Percentiles rank a stretch among this genome's conserved stretches.
Conservation (phyloP, 2,113 vertebrate species). For the Scomber scombrus region DNA sequence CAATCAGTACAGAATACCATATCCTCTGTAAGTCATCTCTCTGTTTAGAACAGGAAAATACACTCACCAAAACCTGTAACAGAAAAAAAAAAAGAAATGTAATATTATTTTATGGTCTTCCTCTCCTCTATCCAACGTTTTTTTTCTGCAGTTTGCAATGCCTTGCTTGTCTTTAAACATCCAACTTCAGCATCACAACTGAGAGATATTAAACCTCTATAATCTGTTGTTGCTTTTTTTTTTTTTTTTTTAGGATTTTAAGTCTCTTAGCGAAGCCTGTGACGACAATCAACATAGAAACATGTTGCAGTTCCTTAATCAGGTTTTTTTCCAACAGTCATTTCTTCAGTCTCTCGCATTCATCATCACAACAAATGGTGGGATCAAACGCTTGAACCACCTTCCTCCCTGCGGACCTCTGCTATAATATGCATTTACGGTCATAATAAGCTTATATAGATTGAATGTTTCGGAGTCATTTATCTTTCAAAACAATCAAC, state of each 20-base stretch:
- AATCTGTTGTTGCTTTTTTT: background rate
- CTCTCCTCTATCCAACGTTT: no score
- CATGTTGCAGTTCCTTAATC: background rate
- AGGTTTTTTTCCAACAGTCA: slow-evolving; percentile 11
- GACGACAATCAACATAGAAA: background rate
- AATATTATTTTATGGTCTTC: no score
- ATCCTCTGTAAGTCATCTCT: no score
- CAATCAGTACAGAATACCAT: no score
- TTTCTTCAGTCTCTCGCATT: background rate
- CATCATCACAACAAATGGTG: slow-evolving; percentile 21
- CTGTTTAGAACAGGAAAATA: no score
- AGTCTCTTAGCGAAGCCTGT: background rate
- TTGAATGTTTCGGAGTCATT: slow-evolving; percentile 41
- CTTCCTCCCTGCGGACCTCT: slow-evolving; percentile 41
- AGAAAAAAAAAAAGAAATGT: no score
- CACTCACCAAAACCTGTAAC: no score
- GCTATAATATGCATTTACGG: slow-evolving; percentile 13
- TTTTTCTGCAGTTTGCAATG: no score
- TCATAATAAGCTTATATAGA: slow-evolving; percentile 55
- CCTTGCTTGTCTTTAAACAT: no score
- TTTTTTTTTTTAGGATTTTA: background rate
- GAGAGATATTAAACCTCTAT: background rate
- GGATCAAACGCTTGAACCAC: slow-evolving; percentile 36
- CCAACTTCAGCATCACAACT: no score
- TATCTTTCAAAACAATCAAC: slow-evolving; percentile 49